Base-by-base conservation (phyloP, 2,113 vertebrate genomes). In the Camelus dromedarius region DNA sequence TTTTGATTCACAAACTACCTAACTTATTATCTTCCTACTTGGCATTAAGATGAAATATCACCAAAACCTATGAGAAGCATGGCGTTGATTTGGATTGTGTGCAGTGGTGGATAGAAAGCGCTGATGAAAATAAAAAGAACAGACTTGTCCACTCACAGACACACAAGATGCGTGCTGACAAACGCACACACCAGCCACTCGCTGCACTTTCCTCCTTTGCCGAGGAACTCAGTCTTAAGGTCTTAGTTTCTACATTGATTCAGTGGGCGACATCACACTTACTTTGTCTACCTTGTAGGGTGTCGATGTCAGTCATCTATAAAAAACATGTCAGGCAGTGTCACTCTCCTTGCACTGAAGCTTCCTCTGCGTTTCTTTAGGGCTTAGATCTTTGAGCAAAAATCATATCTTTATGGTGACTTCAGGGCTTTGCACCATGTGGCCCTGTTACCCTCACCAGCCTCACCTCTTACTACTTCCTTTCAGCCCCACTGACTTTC, bases 101-200 rank as follows among this genome's bases (percentile, higher is more conserved):
- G 8, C 15, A 15, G 35, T 56, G 12, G 20, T 67, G 35, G 70
- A 35, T 15, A 64, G 67, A 83, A 16, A 52, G 11, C 12, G 42
- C 28, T 15, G 52, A 54, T n/a, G 30, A 22, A 16, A 38, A 70
- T 15, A 42, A 46, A 32, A 67, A 42, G 30, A 75, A 42, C 3
- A 67, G 30, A 89, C 22, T 54, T 54, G 9, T 50, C 28, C 22
- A 62, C 42, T 32, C 35, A 32, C 12, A 32, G 66, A 48, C 32
- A 20, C 18, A 32, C 13, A 24, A 3, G 10, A 1, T 16, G 35
- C 5, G n/a, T 14, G 4, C 4, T 8, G 9, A 42, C 1, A 14
- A 5, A 3, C 22, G 14, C 1, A 38, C 35, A 24, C 2, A 13
- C 5, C 22, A 56, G 8, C 15, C 19, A 8, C 13, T 70, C 22